Conservation (phyloP, 2,888 invertebrate genomes). For the Tenthredo livida region DNA sequence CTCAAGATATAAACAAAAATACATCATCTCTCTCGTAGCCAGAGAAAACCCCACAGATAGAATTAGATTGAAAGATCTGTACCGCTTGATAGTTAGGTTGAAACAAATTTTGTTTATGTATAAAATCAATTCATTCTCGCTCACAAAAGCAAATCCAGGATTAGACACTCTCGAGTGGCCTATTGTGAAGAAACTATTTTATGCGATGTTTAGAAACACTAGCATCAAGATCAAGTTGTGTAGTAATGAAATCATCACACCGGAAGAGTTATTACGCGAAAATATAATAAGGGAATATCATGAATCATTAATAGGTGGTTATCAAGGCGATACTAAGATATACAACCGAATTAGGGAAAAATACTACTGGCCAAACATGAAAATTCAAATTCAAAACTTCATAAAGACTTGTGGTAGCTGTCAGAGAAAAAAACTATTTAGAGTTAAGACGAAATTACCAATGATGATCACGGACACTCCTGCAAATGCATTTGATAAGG, state of each 20-base stretch:
- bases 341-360: constrained; percentile 12
- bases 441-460: constrained; percentile 41
- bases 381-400: constrained; percentile 47
- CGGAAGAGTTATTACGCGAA: not conserved
- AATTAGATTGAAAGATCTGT: not conserved
- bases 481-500: constrained; percentile 50
- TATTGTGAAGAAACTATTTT: not conserved
- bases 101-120: not conserved
- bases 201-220: not conserved
- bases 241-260: not conserved
- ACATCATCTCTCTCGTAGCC: not conserved
- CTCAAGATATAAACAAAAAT: not conserved
- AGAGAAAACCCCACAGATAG: not conserved
- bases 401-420: constrained; percentile 54
- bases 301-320: constrained; percentile 52
- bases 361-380: constrained; percentile 55
- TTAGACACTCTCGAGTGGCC: not conserved
- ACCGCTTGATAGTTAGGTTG: not conserved
- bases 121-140: not conserved
- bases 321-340: constrained; percentile 55
- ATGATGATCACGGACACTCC: constrained; percentile 49
- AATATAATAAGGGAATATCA: constrained; percentile 41
- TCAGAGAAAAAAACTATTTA: constrained; percentile 47
- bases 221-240: not conserved
- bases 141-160: not conserved